phyloP scores from a whole-genome alignment of 2,888 invertebrate genomes.

The Proisotoma minuta region DNA sequence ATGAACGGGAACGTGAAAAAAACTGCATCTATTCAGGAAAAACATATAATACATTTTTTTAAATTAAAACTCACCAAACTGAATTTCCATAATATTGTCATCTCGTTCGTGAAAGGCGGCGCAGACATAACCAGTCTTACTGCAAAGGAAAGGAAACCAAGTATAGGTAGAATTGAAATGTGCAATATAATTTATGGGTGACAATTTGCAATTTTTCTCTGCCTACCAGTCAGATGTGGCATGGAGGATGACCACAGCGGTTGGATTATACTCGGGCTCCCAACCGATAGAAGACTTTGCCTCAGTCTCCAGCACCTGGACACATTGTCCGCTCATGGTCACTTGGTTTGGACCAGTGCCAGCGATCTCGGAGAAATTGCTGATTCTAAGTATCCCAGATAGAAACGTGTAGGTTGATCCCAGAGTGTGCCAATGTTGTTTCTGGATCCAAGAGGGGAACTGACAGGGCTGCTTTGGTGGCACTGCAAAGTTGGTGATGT shows the following conservation, averaged over 20 bases:
- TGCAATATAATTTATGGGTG: not conserved
- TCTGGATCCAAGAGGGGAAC: slow-evolving; percentile 81
- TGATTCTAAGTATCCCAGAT: slow-evolving; percentile 27
- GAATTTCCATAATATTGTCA: slow-evolving; percentile 80
- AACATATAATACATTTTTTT: not conserved
- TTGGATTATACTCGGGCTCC: not conserved
- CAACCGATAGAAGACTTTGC: not conserved
- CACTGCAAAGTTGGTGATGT: slow-evolving; percentile 54
- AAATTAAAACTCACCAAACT: slow-evolving; percentile 59
- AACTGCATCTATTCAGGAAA: not conserved
- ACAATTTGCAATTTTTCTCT: not conserved
- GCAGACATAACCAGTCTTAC: slow-evolving; percentile 79
- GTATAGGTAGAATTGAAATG: not conserved
- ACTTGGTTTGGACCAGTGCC: slow-evolving; percentile 24
- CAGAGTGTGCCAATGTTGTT: slow-evolving; percentile 81
- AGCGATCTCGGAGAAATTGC: slow-evolving; percentile 29
- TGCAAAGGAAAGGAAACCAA: slow-evolving; percentile 51
- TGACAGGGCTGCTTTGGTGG: slow-evolving; percentile 71
- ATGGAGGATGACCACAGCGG: slow-evolving; percentile 21
- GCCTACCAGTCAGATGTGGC: slow-evolving; percentile 29
- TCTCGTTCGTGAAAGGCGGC: slow-evolving; percentile 82
- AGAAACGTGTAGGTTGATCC: slow-evolving; percentile 76
- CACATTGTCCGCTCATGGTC: slow-evolving; percentile 28
- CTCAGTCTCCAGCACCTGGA: slow-evolving; percentile 28
- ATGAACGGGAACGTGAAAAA: too few species aligned